Evolutionary conservation across 30 jellyfish, hydroid and myxozoan species (phyloP), one percentile per base, ranked within the genome.

Genomic region (Catostylus mosaicus): DNA sequence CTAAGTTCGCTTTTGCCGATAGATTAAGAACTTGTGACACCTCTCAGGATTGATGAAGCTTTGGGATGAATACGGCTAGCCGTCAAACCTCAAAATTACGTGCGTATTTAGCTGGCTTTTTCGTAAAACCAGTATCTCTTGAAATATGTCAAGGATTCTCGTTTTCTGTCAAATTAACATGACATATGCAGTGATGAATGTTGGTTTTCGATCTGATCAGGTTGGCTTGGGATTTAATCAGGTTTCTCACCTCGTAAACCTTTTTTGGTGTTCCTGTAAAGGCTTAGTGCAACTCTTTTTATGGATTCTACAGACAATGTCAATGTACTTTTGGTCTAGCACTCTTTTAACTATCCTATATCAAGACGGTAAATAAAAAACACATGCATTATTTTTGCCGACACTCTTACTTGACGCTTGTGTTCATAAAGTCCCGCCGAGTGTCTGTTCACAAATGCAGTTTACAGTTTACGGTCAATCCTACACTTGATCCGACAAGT

Each of bases 211-310:
- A 6, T 43, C 16, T 8, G 12, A 16, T 43, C 56, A 43, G 56
- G 56, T 43, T 43, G 56, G 16, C 16, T 29, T 61, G 38, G 38
- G 36, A 61, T 29, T 61, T 29, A 20, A n/a, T 61, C 45, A 29
- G 36, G 74, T 35, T 61, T 61, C 36, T 34, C 29, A 61, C 74
- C 38, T 61, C 74, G 48, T 61, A 61, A 61, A 6, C 24, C 0
- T 1, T 61, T 23, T 38, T 61, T 61, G 74, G 74, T 29, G 74
- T 29, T 35, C 74, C 74, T 61, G 12, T 6, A 8, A 43, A 16
- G 12, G 16, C 56, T n/a, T n/a, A n/a, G n/a, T n/a, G n/a, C n/a
- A n/a, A n/a, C n/a, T n/a, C n/a, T n/a, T n/a, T n/a, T n/a, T n/a
- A n/a, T n/a, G n/a, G n/a, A n/a, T n/a, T n/a, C n/a, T n/a, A n/a